Base-by-base conservation (phyloP, 1,140 invertebrate species). In the Drosophila mojavensis region DNA sequence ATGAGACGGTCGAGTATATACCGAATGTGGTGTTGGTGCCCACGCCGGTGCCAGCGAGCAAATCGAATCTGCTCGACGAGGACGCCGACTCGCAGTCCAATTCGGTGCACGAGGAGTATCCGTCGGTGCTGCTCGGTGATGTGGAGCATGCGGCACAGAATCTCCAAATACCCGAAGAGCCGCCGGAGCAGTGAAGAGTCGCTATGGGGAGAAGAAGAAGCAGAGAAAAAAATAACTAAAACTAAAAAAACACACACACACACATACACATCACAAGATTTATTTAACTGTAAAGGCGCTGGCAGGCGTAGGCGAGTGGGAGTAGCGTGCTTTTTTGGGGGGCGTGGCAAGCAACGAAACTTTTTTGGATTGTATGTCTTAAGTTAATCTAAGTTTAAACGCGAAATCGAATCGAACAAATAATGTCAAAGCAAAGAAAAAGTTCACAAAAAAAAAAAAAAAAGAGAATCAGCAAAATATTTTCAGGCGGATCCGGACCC, bases 161-260 rank as follows among this genome's bases (percentile, higher is more conserved):
- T 77, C 73, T 85, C n/a, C 84, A 89, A 63, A 90, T 89, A 74
- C 91, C 88, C 15, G 91, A 92, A 43, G 84, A 92, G 59, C 91
- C 91, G 72, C 91, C 91, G 64, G 91, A 86, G 84, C 76, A 88
- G 79, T 86, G 80, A 79, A 58, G 1, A 6, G 17, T 1, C 30
- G 9, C 5, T 5, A 11, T 20, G 20, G 36, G 4, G 10, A 28
- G 7, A 3, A 17, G 20, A 15, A 33, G 24, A 56, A 39, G 33
- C n/a, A 24, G 39, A 39, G 24, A 10, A 10, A 51, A 51, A 41
- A 50, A 50, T n/a, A 10, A 15, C 43, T 36, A 45, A 28, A 45
- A 11, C 43, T 47, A 47, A 15, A 45, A 45, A 45, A 58, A 36
- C 13, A 33, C 2, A 53, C 10, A 30, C 30, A 15, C 2, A 53